Evolutionary conservation across 1,140 invertebrate species (phyloP).

Genomic region (Ectropis grisescens): DNA sequence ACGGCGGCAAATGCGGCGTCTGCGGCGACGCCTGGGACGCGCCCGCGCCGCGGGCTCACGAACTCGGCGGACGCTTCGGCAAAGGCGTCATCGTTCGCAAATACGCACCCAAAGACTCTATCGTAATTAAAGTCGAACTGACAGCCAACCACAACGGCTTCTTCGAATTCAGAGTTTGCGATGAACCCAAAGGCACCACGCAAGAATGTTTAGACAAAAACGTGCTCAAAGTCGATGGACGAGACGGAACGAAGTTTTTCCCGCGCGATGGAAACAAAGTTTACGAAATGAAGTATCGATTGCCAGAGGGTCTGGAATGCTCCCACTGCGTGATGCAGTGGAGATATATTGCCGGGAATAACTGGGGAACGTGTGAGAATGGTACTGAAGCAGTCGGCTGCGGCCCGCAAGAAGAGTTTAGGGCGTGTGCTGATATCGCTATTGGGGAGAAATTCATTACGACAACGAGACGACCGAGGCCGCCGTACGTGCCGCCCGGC

Average conservation of each 20-base stretch:
- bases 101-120: conserved; percentile 75
- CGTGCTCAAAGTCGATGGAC: conserved; percentile 68
- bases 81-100: conserved; percentile 80
- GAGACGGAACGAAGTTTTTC: conserved; percentile 74
- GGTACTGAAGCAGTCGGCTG: conserved; percentile 79
- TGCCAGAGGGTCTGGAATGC: conserved; percentile 78
- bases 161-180: conserved; percentile 89
- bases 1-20: conserved; percentile 80
- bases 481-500: conserved; percentile 49
- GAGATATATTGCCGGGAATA: conserved; percentile 84
- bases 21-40: conserved; percentile 88
- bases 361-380: conserved; percentile 81
- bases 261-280: conserved; percentile 74
- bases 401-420: conserved; percentile 88
- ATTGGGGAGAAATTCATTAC: conserved; percentile 66
- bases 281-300: conserved; percentile 77
- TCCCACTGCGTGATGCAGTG: conserved; percentile 86
- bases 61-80: conserved; percentile 86
- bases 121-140: conserved; percentile 80
- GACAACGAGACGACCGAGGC: conserved; percentile 41
- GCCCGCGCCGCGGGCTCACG: conserved; percentile 79
- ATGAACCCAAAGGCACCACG: conserved; percentile 66
- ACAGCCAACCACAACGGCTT: conserved; percentile 86
- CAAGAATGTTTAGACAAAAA: conserved; percentile 84
- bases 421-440: conserved; percentile 85